Base-by-base conservation (phyloP, 2,797 vertebrate species). In the Choloepus didactylus region DNA sequence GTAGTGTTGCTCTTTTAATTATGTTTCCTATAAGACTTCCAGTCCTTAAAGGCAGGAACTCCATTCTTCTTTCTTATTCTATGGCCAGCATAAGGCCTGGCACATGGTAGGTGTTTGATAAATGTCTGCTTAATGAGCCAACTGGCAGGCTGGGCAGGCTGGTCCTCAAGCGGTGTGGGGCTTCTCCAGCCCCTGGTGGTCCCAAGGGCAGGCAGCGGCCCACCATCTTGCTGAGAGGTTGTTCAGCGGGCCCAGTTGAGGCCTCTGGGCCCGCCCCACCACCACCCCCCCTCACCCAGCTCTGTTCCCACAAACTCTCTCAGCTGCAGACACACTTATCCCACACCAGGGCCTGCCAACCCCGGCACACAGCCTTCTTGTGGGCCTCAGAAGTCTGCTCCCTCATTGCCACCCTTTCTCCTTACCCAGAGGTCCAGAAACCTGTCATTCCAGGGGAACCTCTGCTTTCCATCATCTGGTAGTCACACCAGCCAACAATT, bases 371-470 rank as follows among this genome's bases (percentile, higher is more conserved):
- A 67, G 54, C 29, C 66, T 90, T 72, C n/a, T 21, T 54, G 54
- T 41, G 66, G 15, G n/a, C 66, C 35, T 83, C 1, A 0, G n/a
- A 86, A 87, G 35, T 21, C 18, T 54, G 2, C 54, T 38, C 29
- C n/a, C 82, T 84, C 66, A 46, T 11, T 9, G 44, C 27, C 19
- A 54, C 16, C 25, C 64, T 7, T 41, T 6, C 35, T 80, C 54
- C 25, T 82, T 27, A 18, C 29, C 15, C 59, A 94, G 19, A 29
- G 38, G 8, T 96, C 75, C 77, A 46, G 59, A 96, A 81, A 76
- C 31, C n/a, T 12, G 7, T 73, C 89, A 41, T 88, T 89, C 31
- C 41, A 7, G 2, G 41, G 51, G 21, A 86, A 59, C 29, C 25
- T 89, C 51, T 75, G 25, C 41, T 72, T 90, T 44, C 54, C 2